phyloP scores from a whole-genome alignment of 2,888 invertebrate species.

The Labia minor region DNA sequence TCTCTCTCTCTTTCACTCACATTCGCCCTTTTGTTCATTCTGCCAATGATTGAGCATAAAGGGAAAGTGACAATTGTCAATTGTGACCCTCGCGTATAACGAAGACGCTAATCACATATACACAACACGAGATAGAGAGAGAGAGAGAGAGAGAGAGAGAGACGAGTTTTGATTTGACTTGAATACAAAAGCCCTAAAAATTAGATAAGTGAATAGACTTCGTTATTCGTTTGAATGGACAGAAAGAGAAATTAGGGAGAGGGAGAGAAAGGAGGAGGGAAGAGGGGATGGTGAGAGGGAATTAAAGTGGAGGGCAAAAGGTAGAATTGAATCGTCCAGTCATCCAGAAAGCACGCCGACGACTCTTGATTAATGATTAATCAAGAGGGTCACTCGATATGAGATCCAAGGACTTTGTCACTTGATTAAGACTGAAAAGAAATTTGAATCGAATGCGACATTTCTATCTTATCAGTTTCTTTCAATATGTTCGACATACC shows the following conservation, averaged over 20 bases:
- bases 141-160: background rate
- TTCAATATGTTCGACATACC: too few relatives aligned
- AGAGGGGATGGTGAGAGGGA: background rate
- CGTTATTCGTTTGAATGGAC: constrained; percentile 13
- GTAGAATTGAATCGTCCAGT: too few relatives aligned
- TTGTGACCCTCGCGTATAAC: background rate
- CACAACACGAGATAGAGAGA: background rate
- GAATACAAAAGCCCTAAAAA: constrained; percentile 13
- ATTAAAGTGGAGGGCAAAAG: too few relatives aligned
- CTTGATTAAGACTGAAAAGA: too few relatives aligned
- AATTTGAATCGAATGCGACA: too few relatives aligned
- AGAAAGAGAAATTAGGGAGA: background rate
- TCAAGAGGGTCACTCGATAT: too few relatives aligned
- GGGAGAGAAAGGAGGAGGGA: background rate
- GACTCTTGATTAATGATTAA: too few relatives aligned
- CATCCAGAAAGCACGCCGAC: too few relatives aligned
- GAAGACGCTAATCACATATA: constrained; percentile 4
- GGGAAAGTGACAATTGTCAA: constrained; percentile 13
- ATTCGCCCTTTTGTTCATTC: background rate
- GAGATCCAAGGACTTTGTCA: too few relatives aligned
- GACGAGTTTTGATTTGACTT: constrained; percentile 1
- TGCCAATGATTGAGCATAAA: background rate
- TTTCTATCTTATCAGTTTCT: too few relatives aligned
- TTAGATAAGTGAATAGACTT: constrained; percentile 13
- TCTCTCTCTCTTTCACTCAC: background rate